Evolutionary conservation across 2,888 invertebrate species (phyloP).

Genomic region (Cheilosia impressa): DNA sequence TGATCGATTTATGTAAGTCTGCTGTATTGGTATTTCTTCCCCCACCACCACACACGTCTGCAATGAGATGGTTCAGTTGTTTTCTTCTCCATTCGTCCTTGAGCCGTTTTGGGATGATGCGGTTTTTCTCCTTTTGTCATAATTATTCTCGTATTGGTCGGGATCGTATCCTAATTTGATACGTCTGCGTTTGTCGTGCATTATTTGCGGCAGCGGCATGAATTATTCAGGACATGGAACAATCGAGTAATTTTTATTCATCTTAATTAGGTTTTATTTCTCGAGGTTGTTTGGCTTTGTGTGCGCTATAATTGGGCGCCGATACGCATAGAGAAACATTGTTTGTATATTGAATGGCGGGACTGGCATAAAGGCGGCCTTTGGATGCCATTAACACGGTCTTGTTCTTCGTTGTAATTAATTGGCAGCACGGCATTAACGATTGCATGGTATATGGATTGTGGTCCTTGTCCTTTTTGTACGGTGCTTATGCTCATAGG

Average conservation of each 20-base stretch:
- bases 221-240: conserved; percentile 68
- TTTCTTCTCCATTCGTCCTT: conserved; percentile 36
- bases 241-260: conserved; percentile 71
- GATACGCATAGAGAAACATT: conserved; percentile 48
- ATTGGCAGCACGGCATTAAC: conserved; percentile 60
- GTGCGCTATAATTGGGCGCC: conserved; percentile 54
- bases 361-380: conserved; percentile 15
- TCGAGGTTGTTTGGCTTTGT: conserved; percentile 33
- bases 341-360: conserved; percentile 4
- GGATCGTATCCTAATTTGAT: conserved; percentile 54
- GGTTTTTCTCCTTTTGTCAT: conserved; percentile 25
- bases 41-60: background rate
- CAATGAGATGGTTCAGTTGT: conserved; percentile 12
- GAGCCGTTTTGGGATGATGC: conserved; percentile 24
- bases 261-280: conserved; percentile 71
- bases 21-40: background rate
- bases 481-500: conserved; percentile 10
- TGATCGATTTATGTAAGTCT: conserved; percentile 67
- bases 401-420: conserved; percentile 62
- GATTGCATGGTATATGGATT: conserved; percentile 27
- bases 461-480: conserved; percentile 25
- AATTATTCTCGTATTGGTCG: conserved; percentile 40
- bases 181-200: conserved; percentile 34
- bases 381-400: conserved; percentile 55
- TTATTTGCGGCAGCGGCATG: conserved; percentile 44